Base-by-base conservation (phyloP, 2,888 invertebrate genomes). In the Eupithecia exiguata region DNA sequence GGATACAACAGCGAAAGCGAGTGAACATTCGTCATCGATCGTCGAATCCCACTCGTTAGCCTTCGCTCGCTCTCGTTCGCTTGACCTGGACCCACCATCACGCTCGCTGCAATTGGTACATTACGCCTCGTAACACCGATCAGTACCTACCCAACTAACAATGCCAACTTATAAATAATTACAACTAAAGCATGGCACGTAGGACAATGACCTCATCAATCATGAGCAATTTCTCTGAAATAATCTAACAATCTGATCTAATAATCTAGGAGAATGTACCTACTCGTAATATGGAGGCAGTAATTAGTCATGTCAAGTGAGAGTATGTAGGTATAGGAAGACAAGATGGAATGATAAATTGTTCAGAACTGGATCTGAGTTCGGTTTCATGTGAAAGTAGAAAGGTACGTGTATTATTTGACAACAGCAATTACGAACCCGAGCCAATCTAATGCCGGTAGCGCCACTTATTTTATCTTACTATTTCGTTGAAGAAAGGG, bases 191-290 rank as follows among this genome's bases (percentile, higher is more conserved):
- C 30, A 18, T 36, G 10, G 4, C 63, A 65, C n/a, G 12, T 62
- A 38, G 12, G 10, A 65, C 21, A 65, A 38, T 65, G 38, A 38
- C 63, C 63, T 69, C 70, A 69, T 66, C 74, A 69, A 75, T 71
- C 70, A 53, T 21, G 14, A 49, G 14, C 10, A 0, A 74, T 78
- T 78, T 78, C 78, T 69, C 79, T 72, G 30, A 16, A 72, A 73
- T 69, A 68, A 78, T 79, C 69, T 65, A 72, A 73, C 70, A 69
- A 78, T 78, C 69, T 62, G 78, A 79, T 79, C 65, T 72, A 70
- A 78, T 77, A 75, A 7, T 49, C n/a, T 21, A 25, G 25, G 58
- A 65, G 63, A 38, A 21, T 10, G 63, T 65, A 21, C 2, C 38
- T 65, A 21, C n/a, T n/a, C 36, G 35, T 65, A 36, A 36, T 7